Conservation (phyloP, 2,888 invertebrate genomes). For the Drosophila koepferae region DNA sequence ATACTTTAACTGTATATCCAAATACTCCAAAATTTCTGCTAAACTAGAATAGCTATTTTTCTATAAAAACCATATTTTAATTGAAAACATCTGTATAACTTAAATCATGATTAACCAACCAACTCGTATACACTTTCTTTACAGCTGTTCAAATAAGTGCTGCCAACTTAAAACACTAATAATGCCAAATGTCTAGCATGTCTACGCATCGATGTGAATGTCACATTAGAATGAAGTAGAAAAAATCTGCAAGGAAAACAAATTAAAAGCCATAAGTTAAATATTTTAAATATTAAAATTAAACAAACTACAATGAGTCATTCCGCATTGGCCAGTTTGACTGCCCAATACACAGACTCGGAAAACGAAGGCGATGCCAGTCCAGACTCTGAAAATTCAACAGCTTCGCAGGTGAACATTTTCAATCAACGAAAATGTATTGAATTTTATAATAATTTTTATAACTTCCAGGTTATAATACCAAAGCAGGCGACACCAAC, state of each 20-base stretch:
- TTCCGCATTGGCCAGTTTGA: constrained; percentile 92
- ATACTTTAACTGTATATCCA: too few species aligned
- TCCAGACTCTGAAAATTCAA: constrained; percentile 84
- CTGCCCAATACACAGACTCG: constrained; percentile 96
- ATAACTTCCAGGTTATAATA: constrained; percentile 72
- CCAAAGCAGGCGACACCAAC: constrained; percentile 72
- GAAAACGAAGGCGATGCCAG: constrained; percentile 91
- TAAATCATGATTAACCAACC: background rate
- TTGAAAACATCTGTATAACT: too few species aligned
- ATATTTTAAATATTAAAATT: background rate
- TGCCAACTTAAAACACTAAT: constrained; percentile 25
- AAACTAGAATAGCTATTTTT: background rate
- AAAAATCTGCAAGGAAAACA: constrained; percentile 1
- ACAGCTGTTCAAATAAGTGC: constrained; percentile 28
- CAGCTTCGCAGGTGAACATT: constrained; percentile 73
- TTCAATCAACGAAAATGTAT: background rate
- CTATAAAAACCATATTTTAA: background rate
- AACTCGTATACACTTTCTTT: background rate
- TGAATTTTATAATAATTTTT: background rate
- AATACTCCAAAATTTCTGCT: too few species aligned
- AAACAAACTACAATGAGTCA: constrained; percentile 65
- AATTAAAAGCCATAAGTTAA: background rate
- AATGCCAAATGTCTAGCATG: background rate
- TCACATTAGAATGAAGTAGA: constrained; percentile 4
- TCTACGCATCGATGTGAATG: constrained; percentile 20